phyloP scores from a whole-genome alignment of 2,113 vertebrate species.

The Pagrus major region DNA sequence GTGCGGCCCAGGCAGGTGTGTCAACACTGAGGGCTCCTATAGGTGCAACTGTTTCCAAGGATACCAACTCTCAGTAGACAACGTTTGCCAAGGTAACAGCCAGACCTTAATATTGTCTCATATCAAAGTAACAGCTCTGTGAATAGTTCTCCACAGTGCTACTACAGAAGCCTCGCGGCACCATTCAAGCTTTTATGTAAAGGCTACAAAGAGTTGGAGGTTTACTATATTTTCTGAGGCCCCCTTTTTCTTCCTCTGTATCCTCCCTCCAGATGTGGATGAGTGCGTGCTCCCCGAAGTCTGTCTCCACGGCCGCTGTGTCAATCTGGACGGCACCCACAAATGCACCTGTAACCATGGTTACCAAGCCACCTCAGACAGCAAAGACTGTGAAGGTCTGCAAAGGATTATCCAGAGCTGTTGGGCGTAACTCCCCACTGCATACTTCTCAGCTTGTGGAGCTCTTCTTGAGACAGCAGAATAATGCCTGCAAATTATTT shows the following conservation, averaged over 20 bases:
- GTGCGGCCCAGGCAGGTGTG: conserved; percentile 80
- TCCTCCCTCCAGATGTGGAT: conserved; percentile 85
- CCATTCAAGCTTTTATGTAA: conserved; percentile 43
- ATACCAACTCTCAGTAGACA: conserved; percentile 75
- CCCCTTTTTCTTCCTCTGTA: conserved; percentile 17
- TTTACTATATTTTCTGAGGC: conserved; percentile 52
- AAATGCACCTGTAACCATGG: conserved; percentile 88
- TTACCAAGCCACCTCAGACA: conserved; percentile 83
- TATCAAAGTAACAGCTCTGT: conserved; percentile 42
- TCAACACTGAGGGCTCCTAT: conserved; percentile 84
- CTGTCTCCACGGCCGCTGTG: conserved; percentile 87
- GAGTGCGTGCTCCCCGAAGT: conserved; percentile 86
- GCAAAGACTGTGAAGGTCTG: conserved; percentile 89
- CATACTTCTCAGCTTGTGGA: conserved; percentile 17
- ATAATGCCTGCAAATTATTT: conserved; percentile 63
- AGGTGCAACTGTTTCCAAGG: conserved; percentile 83
- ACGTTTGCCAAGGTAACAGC: conserved; percentile 80
- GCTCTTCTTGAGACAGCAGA: conserved; percentile 13
- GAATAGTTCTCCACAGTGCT: conserved; percentile 42
- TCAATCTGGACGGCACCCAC: conserved; percentile 90
- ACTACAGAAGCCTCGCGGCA: conserved; percentile 41
- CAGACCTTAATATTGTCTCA: not conserved
- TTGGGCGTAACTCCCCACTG: conserved; percentile 54
- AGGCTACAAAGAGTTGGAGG: conserved; percentile 35
- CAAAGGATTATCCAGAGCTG: conserved; percentile 55